Evolutionary conservation across 2,113 vertebrate species (phyloP).

Genomic region (Atrichornis clamosus): DNA sequence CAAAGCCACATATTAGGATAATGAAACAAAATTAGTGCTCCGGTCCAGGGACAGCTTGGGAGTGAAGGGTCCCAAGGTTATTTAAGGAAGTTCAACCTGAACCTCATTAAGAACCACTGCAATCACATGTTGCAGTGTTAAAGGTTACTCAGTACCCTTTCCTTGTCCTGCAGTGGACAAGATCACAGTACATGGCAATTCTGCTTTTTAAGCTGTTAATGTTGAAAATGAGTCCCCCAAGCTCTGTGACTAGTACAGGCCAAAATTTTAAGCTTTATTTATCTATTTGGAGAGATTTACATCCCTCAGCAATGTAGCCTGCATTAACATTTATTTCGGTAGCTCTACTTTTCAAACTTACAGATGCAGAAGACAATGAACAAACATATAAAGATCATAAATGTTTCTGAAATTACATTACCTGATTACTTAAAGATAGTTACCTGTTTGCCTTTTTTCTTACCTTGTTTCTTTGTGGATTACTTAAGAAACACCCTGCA

Average conservation of each 20-base stretch:
- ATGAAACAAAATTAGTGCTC: neutral
- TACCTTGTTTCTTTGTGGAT: neutral
- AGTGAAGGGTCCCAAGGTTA: neutral
- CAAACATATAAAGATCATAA: neutral
- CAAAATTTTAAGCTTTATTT: neutral
- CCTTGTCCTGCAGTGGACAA: neutral
- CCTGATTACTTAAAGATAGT: neutral
- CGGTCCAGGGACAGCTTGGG: neutral
- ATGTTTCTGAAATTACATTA: neutral
- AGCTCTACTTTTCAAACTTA: neutral
- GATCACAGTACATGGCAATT: neutral
- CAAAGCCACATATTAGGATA: neutral
- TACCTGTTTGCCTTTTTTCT: neutral
- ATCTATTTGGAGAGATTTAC: neutral
- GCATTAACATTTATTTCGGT: neutral
- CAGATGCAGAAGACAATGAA: neutral
- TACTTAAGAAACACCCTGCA: neutral
- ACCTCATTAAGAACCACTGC: neutral
- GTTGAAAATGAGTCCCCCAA: neutral
- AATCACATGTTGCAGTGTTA: neutral
- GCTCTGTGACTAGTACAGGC: neutral
- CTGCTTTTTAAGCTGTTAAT: neutral
- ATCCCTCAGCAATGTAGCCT: neutral
- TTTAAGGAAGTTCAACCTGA: neutral
- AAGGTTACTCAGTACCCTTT: neutral